Base-by-base conservation (phyloP, 2,888 invertebrate species). In the Drosophila subquinaria region DNA sequence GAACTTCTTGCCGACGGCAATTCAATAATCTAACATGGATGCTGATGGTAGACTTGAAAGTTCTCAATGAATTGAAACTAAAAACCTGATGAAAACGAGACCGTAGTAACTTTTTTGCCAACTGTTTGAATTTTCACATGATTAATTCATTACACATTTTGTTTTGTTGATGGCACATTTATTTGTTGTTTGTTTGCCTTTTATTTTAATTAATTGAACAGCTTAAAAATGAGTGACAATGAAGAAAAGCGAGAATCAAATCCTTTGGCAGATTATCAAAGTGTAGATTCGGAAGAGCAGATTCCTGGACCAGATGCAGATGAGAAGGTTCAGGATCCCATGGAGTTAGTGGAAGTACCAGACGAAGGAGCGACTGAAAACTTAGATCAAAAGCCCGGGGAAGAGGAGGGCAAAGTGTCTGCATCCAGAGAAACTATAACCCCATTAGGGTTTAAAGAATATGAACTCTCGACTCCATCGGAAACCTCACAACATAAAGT, bases 1-100 rank as follows among this genome's bases (percentile, higher is more conserved):
- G 53, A 69, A 55, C 53, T 68, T 48, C 36, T 47, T 45, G 57
- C 43, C 42, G 42, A 13, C 35, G 52, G 57, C 56, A 52, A 15
- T 51, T 23, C 50, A 43, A 50, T 71, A 65, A 71, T 66, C 55
- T 15, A 43, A 61, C 48, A 9, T 33, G 17, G 11, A 23, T 13
- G 30, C 33, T 15, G 11, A 9, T 13, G 11, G 20, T 11, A 43
- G 43, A 43, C 2, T 5, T 11, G 20, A 11, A 20, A 20, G 43
- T 20, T 17, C 4, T 5, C 17, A 48, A 33, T 33, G 10, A 48
- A 15, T 17, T 20, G 11, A 11, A 11, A 36, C 13, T 20, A 13
- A 35, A 43, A 20, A 40, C 40, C 40, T 40, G 15, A 11, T 47
- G n/a, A 8, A 9, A 20, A 15, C 0, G 8, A 23, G 1, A 53